phyloP scores from a whole-genome alignment of 2,888 invertebrate species.

The Stegophylla sp. region DNA sequence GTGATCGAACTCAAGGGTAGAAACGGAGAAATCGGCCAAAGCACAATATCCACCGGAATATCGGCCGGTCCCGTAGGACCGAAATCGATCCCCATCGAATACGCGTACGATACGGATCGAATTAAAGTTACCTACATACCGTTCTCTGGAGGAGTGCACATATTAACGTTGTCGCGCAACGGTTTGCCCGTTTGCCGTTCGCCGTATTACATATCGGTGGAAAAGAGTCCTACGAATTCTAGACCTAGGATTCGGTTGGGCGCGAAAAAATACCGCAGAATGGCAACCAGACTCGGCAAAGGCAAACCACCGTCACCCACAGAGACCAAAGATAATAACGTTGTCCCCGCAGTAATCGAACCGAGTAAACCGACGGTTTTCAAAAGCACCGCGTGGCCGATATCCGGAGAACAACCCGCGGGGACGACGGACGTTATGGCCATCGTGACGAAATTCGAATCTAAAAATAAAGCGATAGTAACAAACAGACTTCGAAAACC shows the following conservation, averaged over 20 bases:
- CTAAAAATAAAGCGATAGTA: not conserved
- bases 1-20: not conserved
- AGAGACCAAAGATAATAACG: not conserved
- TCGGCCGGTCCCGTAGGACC: not conserved
- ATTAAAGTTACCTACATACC: conserved; percentile 34
- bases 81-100: conserved; percentile 19
- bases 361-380: not conserved
- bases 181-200: conserved; percentile 29
- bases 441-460: conserved; percentile 43
- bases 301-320: not conserved
- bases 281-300: not conserved
- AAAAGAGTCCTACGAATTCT: conserved; percentile 18
- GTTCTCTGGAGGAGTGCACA: conserved; percentile 21
- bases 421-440: conserved; percentile 31
- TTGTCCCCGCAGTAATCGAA: not conserved
- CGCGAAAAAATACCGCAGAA: conserved; percentile 18
- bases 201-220: conserved; percentile 39
- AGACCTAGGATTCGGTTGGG: conserved; percentile 36
- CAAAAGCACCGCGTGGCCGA: not conserved
- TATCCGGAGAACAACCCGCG: not conserved
- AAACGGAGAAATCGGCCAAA: not conserved
- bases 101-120: conserved; percentile 25
- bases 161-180: conserved; percentile 5
- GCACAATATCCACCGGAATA: not conserved
- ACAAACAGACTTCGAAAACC: not conserved